phyloP scores from a whole-genome alignment of 2,113 vertebrate species.

The Eurypyga helias region DNA sequence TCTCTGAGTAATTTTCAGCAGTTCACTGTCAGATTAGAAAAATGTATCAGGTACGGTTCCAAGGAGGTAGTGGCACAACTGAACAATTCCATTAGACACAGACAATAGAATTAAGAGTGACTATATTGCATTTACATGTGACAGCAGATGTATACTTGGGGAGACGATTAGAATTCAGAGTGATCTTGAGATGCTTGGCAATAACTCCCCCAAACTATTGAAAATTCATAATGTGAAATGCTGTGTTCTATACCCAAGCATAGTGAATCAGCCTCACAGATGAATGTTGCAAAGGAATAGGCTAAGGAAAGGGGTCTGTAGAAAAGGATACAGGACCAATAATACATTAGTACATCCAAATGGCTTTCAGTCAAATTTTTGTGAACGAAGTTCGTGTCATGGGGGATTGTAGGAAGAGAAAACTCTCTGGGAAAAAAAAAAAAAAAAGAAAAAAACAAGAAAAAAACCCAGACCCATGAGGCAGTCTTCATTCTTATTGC shows the following conservation, averaged over 20 bases:
- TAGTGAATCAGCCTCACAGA: not conserved
- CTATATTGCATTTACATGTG: not conserved
- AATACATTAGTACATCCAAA: not conserved
- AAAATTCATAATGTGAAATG: not conserved
- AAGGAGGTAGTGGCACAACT: not conserved
- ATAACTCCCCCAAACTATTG: not conserved
- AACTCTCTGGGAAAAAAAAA: not conserved
- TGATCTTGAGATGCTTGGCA: not conserved
- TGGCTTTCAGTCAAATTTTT: not conserved
- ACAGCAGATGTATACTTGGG: not conserved
- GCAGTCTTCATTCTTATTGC: not conserved
- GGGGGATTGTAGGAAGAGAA: not conserved
- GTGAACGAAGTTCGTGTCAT: not conserved
- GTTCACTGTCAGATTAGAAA: not conserved
- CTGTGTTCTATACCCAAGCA: not conserved
- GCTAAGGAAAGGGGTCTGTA: not conserved
- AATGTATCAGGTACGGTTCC: not conserved
- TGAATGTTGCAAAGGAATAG: not conserved
- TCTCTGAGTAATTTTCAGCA: not conserved
- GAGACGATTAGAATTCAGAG: not conserved
- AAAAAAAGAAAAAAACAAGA: no score
- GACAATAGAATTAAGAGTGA: slow-evolving; percentile 16
- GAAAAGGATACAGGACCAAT: no score
- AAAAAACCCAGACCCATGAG: no score
- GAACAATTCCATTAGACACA: not conserved